Percentiles rank a stretch among this genome's conserved stretches.
Conservation (phyloP, 1,140 invertebrate species). For the Caerostris extrusa region DNA sequence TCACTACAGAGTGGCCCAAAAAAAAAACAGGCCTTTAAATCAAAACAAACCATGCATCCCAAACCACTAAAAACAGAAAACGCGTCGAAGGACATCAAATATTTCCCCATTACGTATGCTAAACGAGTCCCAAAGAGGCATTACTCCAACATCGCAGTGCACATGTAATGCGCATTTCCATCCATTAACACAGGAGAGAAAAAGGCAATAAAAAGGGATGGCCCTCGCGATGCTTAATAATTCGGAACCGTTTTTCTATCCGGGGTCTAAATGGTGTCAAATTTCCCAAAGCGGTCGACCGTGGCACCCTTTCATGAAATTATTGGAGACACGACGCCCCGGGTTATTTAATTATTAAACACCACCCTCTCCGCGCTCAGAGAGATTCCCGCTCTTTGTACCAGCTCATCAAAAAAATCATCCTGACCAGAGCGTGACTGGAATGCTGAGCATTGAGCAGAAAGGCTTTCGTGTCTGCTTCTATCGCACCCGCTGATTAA, state of each 20-base stretch:
- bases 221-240: constrained; percentile 38
- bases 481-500: not conserved
- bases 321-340: constrained; percentile 48
- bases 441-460: constrained; percentile 28
- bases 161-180: not conserved
- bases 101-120: constrained; percentile 17
- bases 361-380: not conserved
- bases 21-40: not conserved
- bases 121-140: not conserved
- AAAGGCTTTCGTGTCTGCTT: not conserved
- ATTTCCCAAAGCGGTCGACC: constrained; percentile 57
- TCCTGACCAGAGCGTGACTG: constrained; percentile 20
- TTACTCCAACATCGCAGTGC: not conserved
- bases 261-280: constrained; percentile 59
- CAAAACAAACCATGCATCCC: constrained; percentile 9
- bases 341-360: constrained; percentile 70
- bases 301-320: constrained; percentile 62
- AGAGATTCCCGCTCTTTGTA: constrained; percentile 49
- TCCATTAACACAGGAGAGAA: constrained; percentile 28
- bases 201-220: constrained; percentile 15
- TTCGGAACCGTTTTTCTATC: constrained; percentile 55
- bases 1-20: not conserved
- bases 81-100: constrained; percentile 2
- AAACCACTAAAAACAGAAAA: not conserved
- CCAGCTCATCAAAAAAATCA: constrained; percentile 66